A percentile compares a stretch with the other conserved stretches of the same genome.
Conservation (phyloP, 1,140 invertebrate species). For the Brevipalpus yothersi region DNA sequence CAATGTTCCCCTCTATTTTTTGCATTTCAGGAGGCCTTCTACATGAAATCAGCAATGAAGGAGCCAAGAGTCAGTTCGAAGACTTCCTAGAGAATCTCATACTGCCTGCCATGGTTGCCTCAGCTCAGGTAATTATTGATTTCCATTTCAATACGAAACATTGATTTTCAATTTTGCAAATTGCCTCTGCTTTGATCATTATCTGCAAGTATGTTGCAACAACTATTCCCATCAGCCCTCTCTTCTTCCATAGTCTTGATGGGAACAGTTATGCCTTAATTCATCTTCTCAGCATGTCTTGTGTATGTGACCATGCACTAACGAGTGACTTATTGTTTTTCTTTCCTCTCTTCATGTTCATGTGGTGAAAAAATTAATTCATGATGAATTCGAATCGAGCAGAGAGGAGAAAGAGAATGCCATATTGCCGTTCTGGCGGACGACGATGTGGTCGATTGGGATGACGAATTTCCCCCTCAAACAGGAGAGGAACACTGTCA, state of each 20-base stretch:
- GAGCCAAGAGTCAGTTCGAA: conserved; percentile 86
- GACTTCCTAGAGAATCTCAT: conserved; percentile 83
- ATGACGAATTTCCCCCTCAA: conserved; percentile 91
- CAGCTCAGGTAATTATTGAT: conserved; percentile 34
- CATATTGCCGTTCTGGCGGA: conserved; percentile 81
- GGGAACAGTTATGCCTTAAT: no score
- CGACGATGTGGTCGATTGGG: conserved; percentile 92
- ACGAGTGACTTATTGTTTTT: no score
- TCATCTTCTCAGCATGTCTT: neutral
- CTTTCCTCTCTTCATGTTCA: neutral
- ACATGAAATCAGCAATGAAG: conserved; percentile 95
- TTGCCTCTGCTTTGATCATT: no score
- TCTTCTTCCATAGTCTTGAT: no score
- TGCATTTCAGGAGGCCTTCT: conserved; percentile 52
- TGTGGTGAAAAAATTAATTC: neutral
- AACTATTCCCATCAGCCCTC: no score
- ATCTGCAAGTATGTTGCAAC: no score
- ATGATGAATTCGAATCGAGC: neutral
- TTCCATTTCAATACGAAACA: no score
- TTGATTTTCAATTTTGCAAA: no score
- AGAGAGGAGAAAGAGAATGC: conserved; percentile 18
- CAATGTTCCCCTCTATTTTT: neutral
- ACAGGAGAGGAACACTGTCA: conserved; percentile 97
- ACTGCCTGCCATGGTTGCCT: conserved; percentile 82
- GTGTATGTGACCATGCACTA: neutral